phyloP scores from a whole-genome alignment of 1,140 invertebrate genomes.

The Ceratoteleas bidentatus region DNA sequence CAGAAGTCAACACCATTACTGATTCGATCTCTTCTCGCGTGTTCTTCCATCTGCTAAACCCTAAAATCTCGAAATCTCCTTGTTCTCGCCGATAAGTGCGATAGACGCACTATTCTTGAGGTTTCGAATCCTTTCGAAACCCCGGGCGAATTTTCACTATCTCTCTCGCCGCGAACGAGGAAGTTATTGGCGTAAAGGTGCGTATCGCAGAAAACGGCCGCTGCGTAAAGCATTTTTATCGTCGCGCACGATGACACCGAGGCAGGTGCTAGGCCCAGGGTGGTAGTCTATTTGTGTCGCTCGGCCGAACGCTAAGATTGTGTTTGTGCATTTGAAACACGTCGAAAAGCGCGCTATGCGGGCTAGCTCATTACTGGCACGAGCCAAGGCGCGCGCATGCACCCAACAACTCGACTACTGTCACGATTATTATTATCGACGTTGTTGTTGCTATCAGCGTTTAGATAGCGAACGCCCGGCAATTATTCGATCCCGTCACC shows the following conservation, averaged over 20 bases:
- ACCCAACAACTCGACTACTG: constrained; percentile 54
- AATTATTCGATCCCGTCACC: constrained; percentile 39
- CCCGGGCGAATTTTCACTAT: too few species aligned
- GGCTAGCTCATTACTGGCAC: constrained; percentile 81
- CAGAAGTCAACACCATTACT: too few species aligned
- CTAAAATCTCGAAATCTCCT: too few species aligned
- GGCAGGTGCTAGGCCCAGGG: constrained; percentile 75
- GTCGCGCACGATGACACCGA: constrained; percentile 63
- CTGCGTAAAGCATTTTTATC: constrained; percentile 53
- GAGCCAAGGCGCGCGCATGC: constrained; percentile 76
- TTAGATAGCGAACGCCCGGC: constrained; percentile 29
- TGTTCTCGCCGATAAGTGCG: too few species aligned
- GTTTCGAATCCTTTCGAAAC: too few species aligned
- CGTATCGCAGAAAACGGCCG: constrained; percentile 21
- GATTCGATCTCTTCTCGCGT: too few species aligned
- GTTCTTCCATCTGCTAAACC: too few species aligned
- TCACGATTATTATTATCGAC: constrained; percentile 62
- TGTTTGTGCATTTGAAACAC: constrained; percentile 79
- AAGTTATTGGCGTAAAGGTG: constrained; percentile 36
- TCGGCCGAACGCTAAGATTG: constrained; percentile 65
- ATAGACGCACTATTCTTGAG: too few species aligned
- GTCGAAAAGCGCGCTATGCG: constrained; percentile 75
- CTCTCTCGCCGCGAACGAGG: background rate
- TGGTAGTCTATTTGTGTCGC: constrained; percentile 76
- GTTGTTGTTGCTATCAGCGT: constrained; percentile 47